Evolutionary conservation across 92 coral and sea anemone genomes (phyloP), one percentile per base, ranked within the genome.

Genomic region (Umimayanthus chanpuru): DNA sequence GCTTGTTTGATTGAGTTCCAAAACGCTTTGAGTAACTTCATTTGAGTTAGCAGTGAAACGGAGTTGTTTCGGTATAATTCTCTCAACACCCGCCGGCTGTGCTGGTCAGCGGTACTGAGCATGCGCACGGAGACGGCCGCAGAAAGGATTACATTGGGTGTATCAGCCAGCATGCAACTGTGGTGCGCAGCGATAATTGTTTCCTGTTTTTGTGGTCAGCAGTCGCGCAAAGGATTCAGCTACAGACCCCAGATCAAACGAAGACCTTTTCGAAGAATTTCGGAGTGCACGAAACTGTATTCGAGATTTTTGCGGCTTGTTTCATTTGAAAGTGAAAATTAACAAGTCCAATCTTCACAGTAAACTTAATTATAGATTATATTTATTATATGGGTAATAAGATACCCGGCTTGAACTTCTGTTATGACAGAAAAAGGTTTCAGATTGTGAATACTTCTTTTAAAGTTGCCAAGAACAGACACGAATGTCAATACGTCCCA

Each of bases 1-100:
- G 90, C 89, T 32, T 94, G 98, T 61, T 93, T 97, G 73, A 94
- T 96, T 53, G 98, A 97, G 82, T 97, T 97, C 67, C 90, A 91
- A 81, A 97, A 94, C 75, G 99, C 99, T 4, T 88, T 97, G 73
- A 97, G 96, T 83, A 96, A 97, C 80, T 97, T 94, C 80, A 92
- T 97, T 53, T 97, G 89, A 90, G 64, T 30, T 49, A 8, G 7
- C 7, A 43, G 38, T 65, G 43, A 65, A 49, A 25, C 41, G 4
- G 20, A 58, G 23, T 16, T 50, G 29, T 21, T 76, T 40, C 18
- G 55, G 81, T 78, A 44, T 30, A 61, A 20, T 61, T 18, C 26
- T 61, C 4, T 53, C 58, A 53, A 53, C 20, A 53, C 58, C 58
- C 58, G 58, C 58, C 58, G 20, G 58, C 58, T 12, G 20, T 14